Evolutionary conservation across 35 echinoderm and acorn worm genomes (phyloP).

Genomic region (Diadema setosum): DNA sequence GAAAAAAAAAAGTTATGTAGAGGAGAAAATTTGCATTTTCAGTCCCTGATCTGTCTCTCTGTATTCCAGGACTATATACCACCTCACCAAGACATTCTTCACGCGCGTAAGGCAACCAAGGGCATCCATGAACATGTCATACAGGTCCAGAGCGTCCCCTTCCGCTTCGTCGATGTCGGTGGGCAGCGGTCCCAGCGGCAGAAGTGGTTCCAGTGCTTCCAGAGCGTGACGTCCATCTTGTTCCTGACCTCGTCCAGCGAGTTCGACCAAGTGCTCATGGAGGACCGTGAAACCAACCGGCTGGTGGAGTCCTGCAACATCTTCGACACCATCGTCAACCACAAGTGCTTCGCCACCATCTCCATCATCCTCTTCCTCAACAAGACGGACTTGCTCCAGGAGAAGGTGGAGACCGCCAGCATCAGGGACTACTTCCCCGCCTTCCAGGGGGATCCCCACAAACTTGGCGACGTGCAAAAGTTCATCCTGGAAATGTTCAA

Average conservation of each 20-base stretch:
- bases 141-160: conserved; percentile 82
- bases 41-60: too few species aligned
- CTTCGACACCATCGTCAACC: conserved; percentile 98
- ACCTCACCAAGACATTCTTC: conserved; percentile 71
- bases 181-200: conserved; percentile 96
- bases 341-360: conserved; percentile 88
- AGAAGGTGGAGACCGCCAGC: conserved; percentile 76
- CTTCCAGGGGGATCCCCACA: conserved; percentile 67
- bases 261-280: conserved; percentile 98
- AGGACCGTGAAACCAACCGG: conserved; percentile 95
- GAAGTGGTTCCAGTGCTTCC: conserved; percentile 99
- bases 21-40: too few species aligned
- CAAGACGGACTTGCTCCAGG: conserved; percentile 91
- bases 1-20: too few species aligned
- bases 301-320: conserved; percentile 98
- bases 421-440: conserved; percentile 89
- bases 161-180: conserved; percentile 97
- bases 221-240: conserved; percentile 93
- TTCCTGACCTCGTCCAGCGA: conserved; percentile 97
- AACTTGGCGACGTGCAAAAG: conserved; percentile 62
- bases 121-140: conserved; percentile 83
- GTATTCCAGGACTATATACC: conserved; percentile 81
- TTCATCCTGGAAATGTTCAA: conserved; percentile 99
- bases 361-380: conserved; percentile 97
- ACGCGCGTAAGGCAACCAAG: conserved; percentile 95